Evolutionary conservation across 2,888 invertebrate species (phyloP), one percentile per base, ranked within the genome.

Genomic region (Lasius fuliginosus): DNA sequence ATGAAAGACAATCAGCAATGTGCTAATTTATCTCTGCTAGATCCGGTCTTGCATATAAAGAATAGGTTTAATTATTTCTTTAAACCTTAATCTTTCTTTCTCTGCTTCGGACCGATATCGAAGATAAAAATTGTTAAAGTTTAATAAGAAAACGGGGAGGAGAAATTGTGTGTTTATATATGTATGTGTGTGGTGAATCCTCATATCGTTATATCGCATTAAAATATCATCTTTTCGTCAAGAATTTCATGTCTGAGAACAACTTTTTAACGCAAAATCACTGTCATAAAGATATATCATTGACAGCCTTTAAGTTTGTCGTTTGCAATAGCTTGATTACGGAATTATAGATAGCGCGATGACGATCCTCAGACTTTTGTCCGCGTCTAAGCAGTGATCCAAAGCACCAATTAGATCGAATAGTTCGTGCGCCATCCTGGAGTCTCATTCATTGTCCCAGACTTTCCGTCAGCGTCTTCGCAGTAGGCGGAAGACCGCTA

Each of bases 381-480:
- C 18, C 46, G 23, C 11, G 60, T 49, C 46, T 36, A 81, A 73
- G 79, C 79, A 81, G 60, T 27, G 60, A 49, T 81, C 79, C 79
- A 81, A 81, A 81, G 79, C 62, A 81, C 73, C 71, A 81, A 81
- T 81, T 81, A 71, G 60, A 81, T 73, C 60, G 73, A 81, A 81
- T 73, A 73, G 79, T 36, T 62, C n/a, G 46, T 42, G 58, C 77
- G 12, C 42, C 60, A 71, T 15, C 40, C n/a, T 30, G 33, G 33
- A 36, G 46, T 18, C 49, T 27, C 79, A n/a, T 60, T 81, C 79
- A 81, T 81, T 60, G 79, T 81, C 42, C 73, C 79, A 60, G 79
- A 81, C 79, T 81, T 81, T 81, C 73, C 79, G 79, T 81, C 79
- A 81, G 79, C 79, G 62, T 81, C 79, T 81, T 81, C 73, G 56